Base-by-base conservation (phyloP, 2,113 vertebrate species). In the Aptenodytes patagonicus region DNA sequence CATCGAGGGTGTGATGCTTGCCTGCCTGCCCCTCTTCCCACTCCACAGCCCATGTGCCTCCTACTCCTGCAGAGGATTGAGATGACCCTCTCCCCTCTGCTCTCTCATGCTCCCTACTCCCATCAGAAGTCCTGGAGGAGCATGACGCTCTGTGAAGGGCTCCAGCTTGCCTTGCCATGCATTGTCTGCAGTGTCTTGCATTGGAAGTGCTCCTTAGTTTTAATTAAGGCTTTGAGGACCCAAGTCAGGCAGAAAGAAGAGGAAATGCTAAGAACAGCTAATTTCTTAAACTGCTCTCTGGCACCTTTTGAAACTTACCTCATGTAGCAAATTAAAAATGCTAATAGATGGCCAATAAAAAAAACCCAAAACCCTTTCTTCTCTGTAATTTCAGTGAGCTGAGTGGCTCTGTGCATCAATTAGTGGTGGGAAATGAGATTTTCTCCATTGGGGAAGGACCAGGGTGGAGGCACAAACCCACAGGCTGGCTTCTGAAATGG, bases 301-400 rank as follows among this genome's bases (percentile, higher is more conserved):
- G 95, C 97, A 97, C 93, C 96, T 97, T 96, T 92, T 78, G 72
- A 93, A 97, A 96, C 83, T 95, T 96, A 97, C 93, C 97, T 97
- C 95, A 95, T 97, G 96, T 90, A 97, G 83, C 90, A 97, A 97
- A 97, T 97, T 97, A 96, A 97, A 97, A 97, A 97, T 96, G 96
- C 78, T 97, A 97, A 97, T 97, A 94, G 78, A 93, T 83, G 57
- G 94, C 94, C 78, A 92, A 96, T 96, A 95, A 97, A 97, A 95
- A 88, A 68, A 25, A 2, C 0, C 6, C 21, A 8, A 85, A 75
- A 0, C 18, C 65, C 80, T 96, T 97, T 89, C 32, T 96, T 95
- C 93, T 78, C 75, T 68, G 38, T 94, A 92, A 96, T 97, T 97
- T 96, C 93, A 86, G 88, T 61, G 78, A 94, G 87, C 61, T 58